Conservation (phyloP, 2,888 invertebrate genomes). For the Odiellus spinosus region DNA sequence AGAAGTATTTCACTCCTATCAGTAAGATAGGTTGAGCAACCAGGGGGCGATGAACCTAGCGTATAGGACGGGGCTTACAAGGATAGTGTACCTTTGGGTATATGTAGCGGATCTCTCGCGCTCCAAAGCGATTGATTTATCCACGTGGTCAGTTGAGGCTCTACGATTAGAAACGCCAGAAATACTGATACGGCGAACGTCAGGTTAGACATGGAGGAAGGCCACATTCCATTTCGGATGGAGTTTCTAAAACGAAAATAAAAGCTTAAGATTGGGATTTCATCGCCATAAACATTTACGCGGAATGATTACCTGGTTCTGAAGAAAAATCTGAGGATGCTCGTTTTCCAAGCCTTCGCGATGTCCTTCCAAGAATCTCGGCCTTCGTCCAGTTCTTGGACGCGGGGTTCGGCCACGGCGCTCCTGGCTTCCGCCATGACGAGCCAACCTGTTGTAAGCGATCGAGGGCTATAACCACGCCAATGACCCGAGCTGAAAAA, state of each 20-base stretch:
- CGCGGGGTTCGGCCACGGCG: constrained; percentile 28
- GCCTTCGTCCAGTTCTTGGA: constrained; percentile 28
- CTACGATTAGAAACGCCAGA: constrained; percentile 26
- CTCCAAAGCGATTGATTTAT: constrained; percentile 24
- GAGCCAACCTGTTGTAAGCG: too few relatives aligned
- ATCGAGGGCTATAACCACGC: too few relatives aligned
- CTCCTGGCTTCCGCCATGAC: constrained; percentile 33
- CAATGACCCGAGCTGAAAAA: too few relatives aligned
- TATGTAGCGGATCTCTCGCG: constrained; percentile 21
- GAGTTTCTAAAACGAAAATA: constrained; percentile 28
- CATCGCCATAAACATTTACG: neutral
- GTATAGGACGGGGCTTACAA: too few relatives aligned
- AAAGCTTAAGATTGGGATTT: too few relatives aligned
- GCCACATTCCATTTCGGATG: constrained; percentile 35
- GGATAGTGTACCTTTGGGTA: constrained; percentile 22
- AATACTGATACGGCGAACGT: constrained; percentile 27
- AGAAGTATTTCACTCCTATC: too few relatives aligned
- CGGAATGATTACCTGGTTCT: constrained; percentile 25
- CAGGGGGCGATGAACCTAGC: too few relatives aligned
- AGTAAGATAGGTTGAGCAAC: too few relatives aligned
- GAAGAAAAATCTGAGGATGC: constrained; percentile 28
- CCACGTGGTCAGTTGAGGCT: constrained; percentile 25
- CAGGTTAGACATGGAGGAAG: constrained; percentile 34
- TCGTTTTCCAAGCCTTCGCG: constrained; percentile 26
- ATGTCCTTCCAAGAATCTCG: constrained; percentile 28